phyloP scores from a whole-genome alignment of 2,888 invertebrate species.

The Conops quadrifasciatus region DNA sequence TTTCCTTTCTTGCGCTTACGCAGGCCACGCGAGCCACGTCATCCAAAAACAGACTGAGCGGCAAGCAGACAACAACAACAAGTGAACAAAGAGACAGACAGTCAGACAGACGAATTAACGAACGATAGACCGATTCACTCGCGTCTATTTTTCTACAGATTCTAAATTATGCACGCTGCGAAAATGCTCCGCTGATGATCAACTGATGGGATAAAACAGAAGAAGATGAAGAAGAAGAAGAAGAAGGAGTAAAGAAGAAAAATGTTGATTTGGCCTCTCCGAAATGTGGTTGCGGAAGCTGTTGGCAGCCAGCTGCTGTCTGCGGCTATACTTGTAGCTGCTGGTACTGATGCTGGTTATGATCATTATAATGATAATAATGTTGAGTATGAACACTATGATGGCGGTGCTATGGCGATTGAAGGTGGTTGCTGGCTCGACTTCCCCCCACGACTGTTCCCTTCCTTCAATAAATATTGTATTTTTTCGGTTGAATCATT shows the following conservation, averaged over 20 bases:
- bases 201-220: neutral
- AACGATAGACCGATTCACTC: slow-evolving; percentile 2
- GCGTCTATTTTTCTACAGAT: slow-evolving; percentile 11
- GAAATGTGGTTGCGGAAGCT: slow-evolving; percentile 27
- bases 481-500: no score
- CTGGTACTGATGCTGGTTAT: no score
- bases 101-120: neutral
- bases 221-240: no score
- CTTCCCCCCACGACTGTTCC: no score
- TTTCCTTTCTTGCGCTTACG: slow-evolving; percentile 28
- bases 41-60: neutral
- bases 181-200: neutral
- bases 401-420: no score
- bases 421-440: no score
- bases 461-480: no score
- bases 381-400: no score
- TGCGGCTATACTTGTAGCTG: slow-evolving; percentile 7
- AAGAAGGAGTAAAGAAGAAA: neutral
- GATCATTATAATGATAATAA: no score
- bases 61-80: neutral
- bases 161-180: slow-evolving; percentile 30
- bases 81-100: neutral
- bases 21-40: slow-evolving; percentile 8
- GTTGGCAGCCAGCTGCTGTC: slow-evolving; percentile 34
- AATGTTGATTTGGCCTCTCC: no score